Base-by-base conservation (phyloP, 2,797 vertebrate genomes). In the Ibycter americanus region DNA sequence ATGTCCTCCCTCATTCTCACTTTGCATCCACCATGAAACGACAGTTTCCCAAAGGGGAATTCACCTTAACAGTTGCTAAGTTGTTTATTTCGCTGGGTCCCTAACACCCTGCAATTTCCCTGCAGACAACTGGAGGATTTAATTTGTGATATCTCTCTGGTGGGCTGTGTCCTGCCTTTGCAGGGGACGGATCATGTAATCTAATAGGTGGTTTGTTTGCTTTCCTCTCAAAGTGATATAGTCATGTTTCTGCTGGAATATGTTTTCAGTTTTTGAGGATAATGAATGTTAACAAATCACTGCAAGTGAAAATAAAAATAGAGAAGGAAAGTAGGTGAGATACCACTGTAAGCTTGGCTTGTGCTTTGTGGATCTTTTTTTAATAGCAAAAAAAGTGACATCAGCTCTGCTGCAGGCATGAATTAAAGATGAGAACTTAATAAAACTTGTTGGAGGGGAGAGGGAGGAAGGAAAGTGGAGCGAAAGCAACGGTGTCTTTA, bases 351-450 rank as follows among this genome's bases (percentile, higher is more conserved):
- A 95, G 86, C 89, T 71, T 74, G 83, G 59, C 86, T 91, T 58
- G 40, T 62, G 92, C 91, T 93, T 94, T 77, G 78, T 87, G 90
- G 83, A 72, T 91, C 72, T 81, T 94, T 91, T 96, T 97, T 90
- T 94, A 80, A 93, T 89, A 95, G 93, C 44, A 63, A 85, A 74
- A 91, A 82, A 96, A 92, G 88, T 97, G 96, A 95, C 96, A 97
- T 97, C 96, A 97, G 93, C 94, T 95, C 90, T 95, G 83, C 96
- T 96, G 88, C 96, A 94, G 89, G 83, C 95, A 97, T 97, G 97
- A 98, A 98, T 98, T 98, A 98, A 98, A 97, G 97, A 97, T 97
- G 96, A 97, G 96, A 97, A 97, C 85, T 97, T 97, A 97, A 97
- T 98, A 97, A 98, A 98, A 97, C 96, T 97, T 96, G 96, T 95